phyloP scores from a whole-genome alignment of 2,113 vertebrate genomes.

The Apodemus speciosus region DNA sequence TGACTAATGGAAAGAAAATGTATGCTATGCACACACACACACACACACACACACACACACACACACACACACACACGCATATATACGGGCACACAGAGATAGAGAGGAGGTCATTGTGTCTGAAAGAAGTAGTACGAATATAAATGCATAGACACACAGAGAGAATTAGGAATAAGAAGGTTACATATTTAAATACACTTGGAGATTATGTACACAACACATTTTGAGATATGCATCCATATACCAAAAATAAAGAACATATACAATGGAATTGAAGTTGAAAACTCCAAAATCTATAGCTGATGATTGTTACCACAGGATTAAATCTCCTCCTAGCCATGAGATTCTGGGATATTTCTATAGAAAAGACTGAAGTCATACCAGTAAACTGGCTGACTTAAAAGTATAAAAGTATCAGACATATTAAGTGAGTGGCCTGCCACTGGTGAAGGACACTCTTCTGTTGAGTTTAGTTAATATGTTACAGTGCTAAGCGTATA shows the following conservation, averaged over 20 bases:
- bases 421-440: slow-evolving; percentile 67
- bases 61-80: too few relatives aligned
- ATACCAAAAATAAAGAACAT: background rate
- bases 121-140: background rate
- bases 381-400: slow-evolving; percentile 49
- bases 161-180: background rate
- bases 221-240: background rate
- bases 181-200: background rate
- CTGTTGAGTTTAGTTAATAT: slow-evolving; percentile 76
- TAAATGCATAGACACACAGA: background rate
- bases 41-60: too few relatives aligned
- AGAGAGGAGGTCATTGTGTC: background rate
- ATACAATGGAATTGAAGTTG: slow-evolving; percentile 17
- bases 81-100: background rate
- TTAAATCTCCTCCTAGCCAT: background rate
- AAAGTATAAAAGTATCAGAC: slow-evolving; percentile 70
- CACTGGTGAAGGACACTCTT: slow-evolving; percentile 73
- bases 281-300: background rate
- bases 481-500: slow-evolving; percentile 50
- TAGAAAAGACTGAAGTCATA: slow-evolving; percentile 56
- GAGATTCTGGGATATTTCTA: slow-evolving; percentile 16
- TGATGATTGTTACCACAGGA: background rate
- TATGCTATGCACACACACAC: background rate
- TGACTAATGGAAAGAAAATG: slow-evolving; percentile 38
- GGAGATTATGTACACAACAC: background rate